phyloP scores from a whole-genome alignment of 2,113 vertebrate species.

The Ranitomeya imitator region DNA sequence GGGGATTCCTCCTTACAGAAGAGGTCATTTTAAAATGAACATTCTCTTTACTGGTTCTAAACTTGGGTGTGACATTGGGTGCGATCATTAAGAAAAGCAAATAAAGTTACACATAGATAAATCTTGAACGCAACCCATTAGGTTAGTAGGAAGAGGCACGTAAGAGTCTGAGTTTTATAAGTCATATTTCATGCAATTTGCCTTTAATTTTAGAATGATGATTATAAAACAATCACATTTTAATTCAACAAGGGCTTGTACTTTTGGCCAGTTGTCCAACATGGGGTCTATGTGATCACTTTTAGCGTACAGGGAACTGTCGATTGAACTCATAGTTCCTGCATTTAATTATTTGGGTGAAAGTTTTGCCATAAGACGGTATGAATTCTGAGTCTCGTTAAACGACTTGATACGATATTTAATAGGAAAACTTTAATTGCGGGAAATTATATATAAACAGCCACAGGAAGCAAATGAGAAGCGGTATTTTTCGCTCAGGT shows the following conservation, averaged over 20 bases:
- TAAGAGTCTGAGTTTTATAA: neutral
- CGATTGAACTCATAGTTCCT: neutral
- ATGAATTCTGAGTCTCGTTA: neutral
- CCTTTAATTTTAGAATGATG: neutral
- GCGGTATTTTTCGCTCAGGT: neutral
- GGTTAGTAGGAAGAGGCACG: neutral
- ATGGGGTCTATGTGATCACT: too few species aligned
- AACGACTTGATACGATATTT: constrained; percentile 10
- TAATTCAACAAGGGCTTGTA: too few species aligned
- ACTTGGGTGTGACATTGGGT: neutral
- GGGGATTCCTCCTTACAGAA: neutral
- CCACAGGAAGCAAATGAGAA: constrained; percentile 13
- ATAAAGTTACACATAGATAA: neutral
- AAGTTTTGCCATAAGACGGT: neutral
- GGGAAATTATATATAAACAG: constrained; percentile 19
- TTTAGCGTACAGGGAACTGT: neutral
- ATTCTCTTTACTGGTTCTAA: neutral
- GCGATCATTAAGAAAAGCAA: neutral
- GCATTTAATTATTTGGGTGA: neutral
- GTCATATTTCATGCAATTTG: too few species aligned
- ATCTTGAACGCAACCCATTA: neutral
- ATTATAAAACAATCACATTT: neutral
- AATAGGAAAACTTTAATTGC: neutral
- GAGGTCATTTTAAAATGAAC: neutral
- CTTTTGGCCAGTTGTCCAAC: too few species aligned